Evolutionary conservation across 2,888 invertebrate genomes (phyloP), one percentile per base, ranked within the genome.

Genomic region (Ctena decussata): DNA sequence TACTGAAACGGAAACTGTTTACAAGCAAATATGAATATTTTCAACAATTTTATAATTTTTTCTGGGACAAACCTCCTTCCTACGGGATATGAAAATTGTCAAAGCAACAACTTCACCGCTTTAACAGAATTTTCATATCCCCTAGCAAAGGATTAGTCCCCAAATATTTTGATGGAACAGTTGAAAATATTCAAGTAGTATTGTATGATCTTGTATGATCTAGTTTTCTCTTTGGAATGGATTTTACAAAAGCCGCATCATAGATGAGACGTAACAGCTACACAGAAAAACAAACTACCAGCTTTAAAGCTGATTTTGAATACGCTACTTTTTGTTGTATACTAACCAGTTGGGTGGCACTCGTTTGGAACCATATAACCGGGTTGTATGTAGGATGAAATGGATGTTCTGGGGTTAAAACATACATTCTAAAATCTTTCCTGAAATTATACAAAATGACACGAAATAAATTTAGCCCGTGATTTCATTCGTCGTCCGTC

Each of bases 361-460:
- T 74, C 35, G 86, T 80, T 3, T 71, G 77, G n/a, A 81, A 57
- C 94, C 93, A 94, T 8, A 92, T 21, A 6, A 94, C 93, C 1
- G 93, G 93, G 65, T 94, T 93, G 5, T 89, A 84, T 24, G 84
- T 87, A 8, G 91, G 86, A 41, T 91, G 91, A 8, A 80, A 82
- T 0, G 92, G 90, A 70, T 92, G 75, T 15, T 87, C 90, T 11
- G 93, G 91, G 27, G 91, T 89, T 32, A 86, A 92, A 41, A 92
- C 83, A 11, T 92, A 72, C 70, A 93, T 72, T 35, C 94, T 91
- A 83, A 94, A 94, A 79, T 94, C 94, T 65, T 94, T 90, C 60
- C 94, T 93, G 60, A 82, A n/a, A 85, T 8, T 11, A 60, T 30
- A 60, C 1, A 60, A 60, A 60, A 11, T 60, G 8, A 41, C 41